phyloP scores from a whole-genome alignment of 2,797 vertebrate genomes.

The Nothura maculosa region DNA sequence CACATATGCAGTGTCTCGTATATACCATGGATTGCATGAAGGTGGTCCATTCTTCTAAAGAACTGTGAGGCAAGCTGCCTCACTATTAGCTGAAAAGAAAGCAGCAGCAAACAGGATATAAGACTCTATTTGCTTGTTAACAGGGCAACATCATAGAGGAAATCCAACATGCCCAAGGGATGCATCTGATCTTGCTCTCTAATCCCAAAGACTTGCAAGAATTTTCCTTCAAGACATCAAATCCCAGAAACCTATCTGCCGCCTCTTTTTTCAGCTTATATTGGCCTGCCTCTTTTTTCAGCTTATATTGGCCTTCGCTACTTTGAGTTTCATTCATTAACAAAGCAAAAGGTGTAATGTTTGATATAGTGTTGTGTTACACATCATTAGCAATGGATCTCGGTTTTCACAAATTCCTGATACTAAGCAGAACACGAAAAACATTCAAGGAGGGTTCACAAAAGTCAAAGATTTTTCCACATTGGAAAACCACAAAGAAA shows the following conservation, averaged over 20 bases:
- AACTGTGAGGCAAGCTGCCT: background rate
- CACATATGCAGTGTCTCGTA: background rate
- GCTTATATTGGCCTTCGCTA: background rate
- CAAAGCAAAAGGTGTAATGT: background rate
- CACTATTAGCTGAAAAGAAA: background rate
- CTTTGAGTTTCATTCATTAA: background rate
- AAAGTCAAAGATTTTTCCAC: background rate
- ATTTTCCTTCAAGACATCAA: background rate
- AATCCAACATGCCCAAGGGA: background rate
- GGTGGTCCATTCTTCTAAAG: background rate
- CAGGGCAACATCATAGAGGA: background rate
- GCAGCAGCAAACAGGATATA: background rate
- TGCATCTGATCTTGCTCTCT: background rate
- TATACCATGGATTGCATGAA: background rate
- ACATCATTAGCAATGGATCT: background rate
- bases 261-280: background rate
- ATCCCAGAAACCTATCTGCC: background rate
- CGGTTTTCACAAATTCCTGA: background rate
- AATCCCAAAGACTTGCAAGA: background rate
- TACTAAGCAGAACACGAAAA: background rate
- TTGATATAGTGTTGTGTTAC: background rate
- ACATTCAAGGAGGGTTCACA: background rate
- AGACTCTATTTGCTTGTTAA: background rate
- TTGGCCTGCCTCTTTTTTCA: background rate
- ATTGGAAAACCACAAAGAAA: background rate